Evolutionary conservation across 2,113 vertebrate species (phyloP).

Genomic region (Myanophis thanlyinensis): DNA sequence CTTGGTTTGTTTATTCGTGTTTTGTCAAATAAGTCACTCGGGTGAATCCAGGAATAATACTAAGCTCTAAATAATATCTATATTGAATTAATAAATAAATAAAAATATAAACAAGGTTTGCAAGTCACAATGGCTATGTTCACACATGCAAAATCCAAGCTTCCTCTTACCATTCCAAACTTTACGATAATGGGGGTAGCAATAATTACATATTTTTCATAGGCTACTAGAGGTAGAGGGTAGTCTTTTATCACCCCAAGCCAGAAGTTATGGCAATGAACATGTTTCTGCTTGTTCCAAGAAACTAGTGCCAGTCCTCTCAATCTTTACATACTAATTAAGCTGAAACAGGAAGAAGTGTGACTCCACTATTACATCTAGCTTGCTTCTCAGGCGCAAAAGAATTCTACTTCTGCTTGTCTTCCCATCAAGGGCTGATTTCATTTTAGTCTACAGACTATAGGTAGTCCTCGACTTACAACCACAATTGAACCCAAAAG

Average conservation of each 20-base stretch:
- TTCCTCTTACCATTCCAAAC: neutral
- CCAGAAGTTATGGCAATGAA: neutral
- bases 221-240: neutral
- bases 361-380: neutral
- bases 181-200: neutral
- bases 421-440: neutral
- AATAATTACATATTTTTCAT: neutral
- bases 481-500: neutral
- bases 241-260: neutral
- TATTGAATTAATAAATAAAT: neutral
- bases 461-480: neutral
- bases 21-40: neutral
- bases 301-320: neutral
- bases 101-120: neutral
- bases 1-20: neutral
- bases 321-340: neutral
- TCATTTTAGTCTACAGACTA: neutral
- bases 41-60: neutral
- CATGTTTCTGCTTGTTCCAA: neutral
- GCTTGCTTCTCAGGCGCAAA: neutral
- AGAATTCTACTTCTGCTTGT: neutral
- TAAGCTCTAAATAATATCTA: neutral
- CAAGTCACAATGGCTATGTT: neutral
- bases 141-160: neutral
- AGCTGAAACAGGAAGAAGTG: neutral